phyloP scores from a whole-genome alignment of 2,888 invertebrate genomes.

The Congeria kusceri region DNA sequence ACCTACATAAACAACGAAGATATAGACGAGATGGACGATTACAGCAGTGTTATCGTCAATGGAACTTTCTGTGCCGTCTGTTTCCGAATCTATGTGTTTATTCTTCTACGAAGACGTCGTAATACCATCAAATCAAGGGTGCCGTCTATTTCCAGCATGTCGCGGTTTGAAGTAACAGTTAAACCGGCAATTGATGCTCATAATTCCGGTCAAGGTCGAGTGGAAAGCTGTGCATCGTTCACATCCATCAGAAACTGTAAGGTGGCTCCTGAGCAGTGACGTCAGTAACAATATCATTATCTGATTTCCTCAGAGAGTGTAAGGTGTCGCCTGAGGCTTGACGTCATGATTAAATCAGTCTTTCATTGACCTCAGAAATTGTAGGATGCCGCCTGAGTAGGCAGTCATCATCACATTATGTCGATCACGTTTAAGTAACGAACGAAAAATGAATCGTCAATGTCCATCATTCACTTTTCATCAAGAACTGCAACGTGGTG shows the following conservation, averaged over 20 bases:
- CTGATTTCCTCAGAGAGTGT: no score
- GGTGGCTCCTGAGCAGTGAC: conserved; percentile 1
- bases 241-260: conserved; percentile 5
- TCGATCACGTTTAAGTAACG: no score
- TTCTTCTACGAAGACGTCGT: background rate
- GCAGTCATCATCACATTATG: no score
- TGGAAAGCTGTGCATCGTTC: background rate
- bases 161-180: background rate
- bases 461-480: no score
- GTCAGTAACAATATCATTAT: conserved; percentile 6
- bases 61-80: conserved; percentile 29
- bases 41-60: background rate
- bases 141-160: background rate
- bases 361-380: no score
- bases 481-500: no score
- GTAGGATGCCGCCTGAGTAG: no score
- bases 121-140: background rate
- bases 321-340: no score
- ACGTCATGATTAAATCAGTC: no score
- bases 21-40: background rate
- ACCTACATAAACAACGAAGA: conserved; percentile 26
- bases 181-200: background rate
- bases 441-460: no score
- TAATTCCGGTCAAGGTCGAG: background rate
- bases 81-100: conserved; percentile 17